Conservation (phyloP, 2,797 vertebrate species). For the Emys orbicularis region DNA sequence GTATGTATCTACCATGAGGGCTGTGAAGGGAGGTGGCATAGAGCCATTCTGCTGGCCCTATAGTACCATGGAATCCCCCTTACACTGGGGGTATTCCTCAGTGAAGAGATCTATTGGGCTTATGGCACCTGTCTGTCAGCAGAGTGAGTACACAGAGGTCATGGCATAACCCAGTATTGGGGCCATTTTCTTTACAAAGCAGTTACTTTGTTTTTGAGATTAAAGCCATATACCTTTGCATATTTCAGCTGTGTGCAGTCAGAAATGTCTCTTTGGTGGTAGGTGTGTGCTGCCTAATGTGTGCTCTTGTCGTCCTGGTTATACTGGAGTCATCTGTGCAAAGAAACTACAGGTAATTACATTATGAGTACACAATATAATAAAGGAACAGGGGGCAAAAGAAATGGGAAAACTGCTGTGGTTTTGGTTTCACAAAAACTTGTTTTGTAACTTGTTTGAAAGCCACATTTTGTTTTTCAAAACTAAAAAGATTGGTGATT, state of each 20-base stretch:
- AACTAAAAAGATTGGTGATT: background rate
- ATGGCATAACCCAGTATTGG: background rate
- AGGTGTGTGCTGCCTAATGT: slow-evolving; percentile 87
- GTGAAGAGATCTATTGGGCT: background rate
- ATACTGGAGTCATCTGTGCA: slow-evolving; percentile 85
- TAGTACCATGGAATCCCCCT: accelerated
- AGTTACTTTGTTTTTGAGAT: background rate
- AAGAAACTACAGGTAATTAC: slow-evolving; percentile 82
- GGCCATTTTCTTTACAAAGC: background rate
- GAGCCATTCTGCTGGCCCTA: background rate
- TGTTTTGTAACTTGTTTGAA: background rate
- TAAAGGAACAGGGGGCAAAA: background rate
- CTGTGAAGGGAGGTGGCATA: background rate
- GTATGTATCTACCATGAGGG: background rate
- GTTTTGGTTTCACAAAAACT: background rate
- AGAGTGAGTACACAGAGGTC: background rate
- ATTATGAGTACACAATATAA: background rate
- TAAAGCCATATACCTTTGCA: background rate
- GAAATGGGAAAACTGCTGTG: background rate
- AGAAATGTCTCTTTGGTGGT: slow-evolving; percentile 89
- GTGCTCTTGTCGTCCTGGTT: slow-evolving; percentile 89
- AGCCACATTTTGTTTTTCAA: background rate
- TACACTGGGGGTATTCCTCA: background rate
- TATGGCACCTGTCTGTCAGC: background rate
- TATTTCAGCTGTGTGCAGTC: slow-evolving; percentile 87